phyloP scores from a whole-genome alignment of 2,888 invertebrate species.

The Pelosia muscerda region DNA sequence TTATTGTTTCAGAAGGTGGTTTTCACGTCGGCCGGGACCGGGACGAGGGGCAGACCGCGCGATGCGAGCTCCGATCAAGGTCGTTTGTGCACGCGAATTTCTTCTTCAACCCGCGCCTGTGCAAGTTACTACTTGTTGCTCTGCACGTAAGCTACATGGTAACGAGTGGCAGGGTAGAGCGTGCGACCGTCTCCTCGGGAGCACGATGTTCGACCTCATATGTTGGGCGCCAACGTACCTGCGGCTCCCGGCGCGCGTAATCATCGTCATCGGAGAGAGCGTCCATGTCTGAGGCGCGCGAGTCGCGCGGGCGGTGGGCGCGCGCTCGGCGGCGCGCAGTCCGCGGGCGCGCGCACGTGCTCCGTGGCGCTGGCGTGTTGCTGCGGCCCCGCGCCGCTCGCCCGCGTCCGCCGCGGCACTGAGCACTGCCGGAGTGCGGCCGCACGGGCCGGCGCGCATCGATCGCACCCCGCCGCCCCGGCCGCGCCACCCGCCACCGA shows the following conservation, averaged over 20 bases:
- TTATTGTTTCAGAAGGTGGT: conserved; percentile 48
- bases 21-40: conserved; percentile 58
- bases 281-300: conserved; percentile 75
- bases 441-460: conserved; percentile 69
- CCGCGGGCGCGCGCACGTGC: conserved; percentile 77
- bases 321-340: conserved; percentile 77
- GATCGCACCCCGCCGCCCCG: conserved; percentile 69
- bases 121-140: conserved; percentile 77
- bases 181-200: conserved; percentile 41
- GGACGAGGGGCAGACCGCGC: conserved; percentile 66
- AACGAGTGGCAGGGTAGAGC: conserved; percentile 45
- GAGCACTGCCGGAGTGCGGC: conserved; percentile 33
- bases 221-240: conserved; percentile 67
- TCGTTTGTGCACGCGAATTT: conserved; percentile 75
- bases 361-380: conserved; percentile 71
- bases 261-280: conserved; percentile 85
- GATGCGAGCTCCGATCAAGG: conserved; percentile 72
- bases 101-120: conserved; percentile 49
- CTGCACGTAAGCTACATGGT: conserved; percentile 38
- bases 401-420: conserved; percentile 84
- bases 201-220: conserved; percentile 32
- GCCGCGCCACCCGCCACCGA: conserved; percentile 52
- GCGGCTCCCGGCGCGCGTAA: conserved; percentile 79
- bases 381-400: conserved; percentile 81
- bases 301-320: conserved; percentile 66